phyloP scores from a whole-genome alignment of 92 coral and sea anemone species.

The Muricea muricata region DNA sequence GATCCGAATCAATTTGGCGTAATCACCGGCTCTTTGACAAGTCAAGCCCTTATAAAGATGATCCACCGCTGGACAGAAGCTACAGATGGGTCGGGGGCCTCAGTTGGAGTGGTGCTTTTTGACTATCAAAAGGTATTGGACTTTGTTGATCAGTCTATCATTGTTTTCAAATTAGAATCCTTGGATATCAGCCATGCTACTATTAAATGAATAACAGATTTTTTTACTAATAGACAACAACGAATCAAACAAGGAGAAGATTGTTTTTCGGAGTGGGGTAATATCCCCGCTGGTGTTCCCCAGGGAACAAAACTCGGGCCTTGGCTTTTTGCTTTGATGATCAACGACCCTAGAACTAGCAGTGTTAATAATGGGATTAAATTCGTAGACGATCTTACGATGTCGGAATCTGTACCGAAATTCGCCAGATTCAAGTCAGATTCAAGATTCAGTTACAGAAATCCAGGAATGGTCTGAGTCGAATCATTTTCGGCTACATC shows the following conservation, averaged over 20 bases:
- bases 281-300: neutral
- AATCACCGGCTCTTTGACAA: neutral
- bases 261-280: neutral
- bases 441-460: neutral
- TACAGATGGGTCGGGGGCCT: neutral
- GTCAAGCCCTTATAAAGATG: neutral
- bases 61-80: neutral
- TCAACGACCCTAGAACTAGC: neutral
- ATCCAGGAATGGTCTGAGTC: conserved; percentile 9
- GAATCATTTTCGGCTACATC: neutral
- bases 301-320: neutral
- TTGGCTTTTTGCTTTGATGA: neutral
- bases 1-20: neutral
- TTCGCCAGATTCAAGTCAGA: neutral
- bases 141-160: neutral
- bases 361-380: neutral
- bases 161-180: neutral
- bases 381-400: neutral
- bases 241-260: neutral
- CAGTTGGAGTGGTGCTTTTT: neutral
- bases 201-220: neutral
- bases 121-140: neutral
- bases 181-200: neutral
- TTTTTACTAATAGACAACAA: neutral
- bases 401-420: conserved; percentile 5